Evolutionary conservation across 2,113 vertebrate genomes (phyloP).

Genomic region (Deroptyus accipitrinus): DNA sequence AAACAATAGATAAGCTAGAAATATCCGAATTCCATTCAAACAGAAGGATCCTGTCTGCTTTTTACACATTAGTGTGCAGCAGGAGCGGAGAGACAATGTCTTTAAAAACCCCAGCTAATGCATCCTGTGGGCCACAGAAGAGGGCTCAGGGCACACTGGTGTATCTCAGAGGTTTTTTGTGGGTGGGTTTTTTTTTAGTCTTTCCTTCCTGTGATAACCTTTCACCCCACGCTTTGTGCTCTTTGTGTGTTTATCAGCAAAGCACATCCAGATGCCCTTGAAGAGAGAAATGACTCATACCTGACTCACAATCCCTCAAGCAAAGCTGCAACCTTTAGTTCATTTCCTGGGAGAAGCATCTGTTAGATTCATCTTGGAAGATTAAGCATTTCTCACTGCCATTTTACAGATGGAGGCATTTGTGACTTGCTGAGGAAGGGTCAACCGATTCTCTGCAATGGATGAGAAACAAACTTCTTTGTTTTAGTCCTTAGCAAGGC

Average conservation of each 20-base stretch:
- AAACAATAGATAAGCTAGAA: not conserved
- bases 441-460: not conserved
- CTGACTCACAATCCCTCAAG: conserved; percentile 68
- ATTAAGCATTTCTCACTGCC: conserved; percentile 63
- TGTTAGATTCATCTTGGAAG: conserved; percentile 58
- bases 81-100: not conserved
- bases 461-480: not conserved
- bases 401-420: conserved; percentile 51
- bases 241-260: conserved; percentile 64
- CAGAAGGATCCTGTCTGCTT: not conserved
- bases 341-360: conserved; percentile 73
- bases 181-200: not conserved
- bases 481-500: no score
- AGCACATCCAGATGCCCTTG: conserved; percentile 66
- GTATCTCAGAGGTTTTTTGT: not conserved
- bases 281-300: conserved; percentile 71
- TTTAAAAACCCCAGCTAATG: not conserved
- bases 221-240: conserved; percentile 60
- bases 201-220: conserved; percentile 56
- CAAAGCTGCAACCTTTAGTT: conserved; percentile 69
- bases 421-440: conserved; percentile 31
- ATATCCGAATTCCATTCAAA: not conserved
- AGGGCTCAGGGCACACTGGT: not conserved
- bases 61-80: not conserved
- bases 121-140: not conserved